Evolutionary conservation across 2,797 vertebrate species (phyloP).

Genomic region (Sebastes dallii): DNA sequence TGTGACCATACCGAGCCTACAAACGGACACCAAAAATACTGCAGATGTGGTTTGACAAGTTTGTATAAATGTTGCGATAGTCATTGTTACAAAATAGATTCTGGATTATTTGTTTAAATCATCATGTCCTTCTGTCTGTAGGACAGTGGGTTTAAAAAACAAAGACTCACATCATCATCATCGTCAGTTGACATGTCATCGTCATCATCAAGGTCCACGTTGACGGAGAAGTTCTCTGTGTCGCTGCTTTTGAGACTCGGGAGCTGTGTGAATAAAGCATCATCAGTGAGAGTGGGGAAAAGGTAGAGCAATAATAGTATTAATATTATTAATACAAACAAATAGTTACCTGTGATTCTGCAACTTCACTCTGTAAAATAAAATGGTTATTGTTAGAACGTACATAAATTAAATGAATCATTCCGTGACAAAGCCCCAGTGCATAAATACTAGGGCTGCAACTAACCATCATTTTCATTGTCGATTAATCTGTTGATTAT

Average conservation of each 20-base stretch:
- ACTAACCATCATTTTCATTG: no score
- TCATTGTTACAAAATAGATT: neutral
- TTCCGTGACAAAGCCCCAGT: neutral
- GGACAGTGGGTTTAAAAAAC: neutral
- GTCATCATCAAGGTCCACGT: constrained; percentile 74
- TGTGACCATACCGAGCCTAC: neutral
- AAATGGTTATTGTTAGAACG: neutral
- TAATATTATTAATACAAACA: neutral
- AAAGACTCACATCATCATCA: constrained; percentile 73
- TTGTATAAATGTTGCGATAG: neutral
- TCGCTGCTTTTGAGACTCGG: constrained; percentile 77
- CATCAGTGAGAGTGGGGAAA: neutral
- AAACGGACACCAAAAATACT: neutral
- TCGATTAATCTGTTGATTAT: no score
- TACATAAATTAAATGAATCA: neutral
- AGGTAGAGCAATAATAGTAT: neutral
- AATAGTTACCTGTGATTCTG: constrained; percentile 71
- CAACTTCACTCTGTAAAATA: constrained; percentile 67
- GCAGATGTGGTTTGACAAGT: neutral
- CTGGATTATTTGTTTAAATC: neutral
- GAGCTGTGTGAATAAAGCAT: constrained; percentile 31
- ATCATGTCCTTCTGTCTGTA: neutral
- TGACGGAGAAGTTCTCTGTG: constrained; percentile 76
- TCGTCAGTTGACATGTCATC: constrained; percentile 74
- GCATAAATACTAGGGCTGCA: no score